Percentiles rank a stretch among this genome's conserved stretches.
Evolutionary conservation across 2,113 vertebrate genomes (phyloP).

Genomic region (Eublepharis macularius): DNA sequence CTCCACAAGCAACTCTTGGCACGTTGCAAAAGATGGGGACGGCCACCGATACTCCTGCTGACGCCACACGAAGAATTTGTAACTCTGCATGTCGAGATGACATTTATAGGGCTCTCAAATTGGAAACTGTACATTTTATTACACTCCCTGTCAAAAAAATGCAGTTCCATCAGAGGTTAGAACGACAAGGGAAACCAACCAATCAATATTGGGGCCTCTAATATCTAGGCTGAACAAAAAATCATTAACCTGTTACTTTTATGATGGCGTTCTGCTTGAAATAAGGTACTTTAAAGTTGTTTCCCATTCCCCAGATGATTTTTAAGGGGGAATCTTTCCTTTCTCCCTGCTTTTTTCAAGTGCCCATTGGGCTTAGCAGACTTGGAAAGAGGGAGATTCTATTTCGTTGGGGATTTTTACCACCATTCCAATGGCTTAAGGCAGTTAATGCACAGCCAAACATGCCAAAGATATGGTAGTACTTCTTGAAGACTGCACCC

Average conservation of each 20-base stretch:
- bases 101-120: slow-evolving; percentile 75
- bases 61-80: slow-evolving; percentile 61
- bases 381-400: not conserved
- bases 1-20: slow-evolving; percentile 3
- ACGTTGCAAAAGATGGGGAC: not conserved
- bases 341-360: not conserved
- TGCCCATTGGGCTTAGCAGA: slow-evolving; percentile 35
- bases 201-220: slow-evolving; percentile 76
- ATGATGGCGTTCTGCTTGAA: slow-evolving; percentile 68
- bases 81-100: slow-evolving; percentile 65
- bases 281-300: slow-evolving; percentile 61
- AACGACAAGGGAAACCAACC: slow-evolving; percentile 69
- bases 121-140: slow-evolving; percentile 75
- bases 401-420: slow-evolving; percentile 6
- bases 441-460: slow-evolving; percentile 20
- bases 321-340: slow-evolving; percentile 27
- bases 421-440: not conserved
- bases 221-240: slow-evolving; percentile 75
- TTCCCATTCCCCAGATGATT: slow-evolving; percentile 62
- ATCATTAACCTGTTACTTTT: slow-evolving; percentile 80
- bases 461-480: not conserved
- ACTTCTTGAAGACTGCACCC: not conserved
- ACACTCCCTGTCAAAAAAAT: slow-evolving; percentile 76
- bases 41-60: slow-evolving; percentile 1
- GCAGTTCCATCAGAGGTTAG: slow-evolving; percentile 73